Percentiles rank a stretch among this genome's conserved stretches.
These are phyloP conservation scores for Etia nguti DNA, from an alignment of 2,113 vertebrate genomes.

Conservation along the genomic window DNA sequence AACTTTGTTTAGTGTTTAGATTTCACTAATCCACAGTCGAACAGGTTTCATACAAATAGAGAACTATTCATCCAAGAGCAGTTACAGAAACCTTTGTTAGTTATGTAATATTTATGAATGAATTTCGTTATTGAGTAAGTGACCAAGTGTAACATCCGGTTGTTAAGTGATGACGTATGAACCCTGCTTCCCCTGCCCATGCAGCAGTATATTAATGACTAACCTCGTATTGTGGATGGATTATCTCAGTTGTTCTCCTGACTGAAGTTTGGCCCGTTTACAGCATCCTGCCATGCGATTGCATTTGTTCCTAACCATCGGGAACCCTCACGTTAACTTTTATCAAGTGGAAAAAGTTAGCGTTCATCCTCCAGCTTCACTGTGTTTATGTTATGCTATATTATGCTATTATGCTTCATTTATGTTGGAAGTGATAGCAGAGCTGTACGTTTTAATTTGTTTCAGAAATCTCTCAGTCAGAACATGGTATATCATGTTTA, in stretches of 20 bases:
- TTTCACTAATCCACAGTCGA: not conserved
- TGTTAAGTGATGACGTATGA: not conserved
- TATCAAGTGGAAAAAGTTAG: not conserved
- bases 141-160: not conserved
- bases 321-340: rapidly evolving
- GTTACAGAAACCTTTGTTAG: not conserved
- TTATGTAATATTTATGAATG: not conserved
- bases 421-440: too few relatives aligned
- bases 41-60: not conserved
- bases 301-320: rapidly evolving
- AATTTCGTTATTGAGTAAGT: not conserved
- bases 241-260: not conserved
- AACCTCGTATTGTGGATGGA: rapidly evolving
- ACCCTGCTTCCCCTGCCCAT: not conserved
- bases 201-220: not conserved
- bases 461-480: too few relatives aligned
- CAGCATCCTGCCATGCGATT: not conserved
- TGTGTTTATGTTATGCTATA: not conserved
- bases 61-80: not conserved
- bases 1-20: not conserved
- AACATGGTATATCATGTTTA: too few relatives aligned
- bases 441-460: too few relatives aligned
- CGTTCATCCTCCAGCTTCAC: rapidly evolving
- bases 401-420: too few relatives aligned
- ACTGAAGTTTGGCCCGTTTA: not conserved